Evolutionary conservation across 2,888 invertebrate species (phyloP).

Genomic region (Cheilosia grossa): DNA sequence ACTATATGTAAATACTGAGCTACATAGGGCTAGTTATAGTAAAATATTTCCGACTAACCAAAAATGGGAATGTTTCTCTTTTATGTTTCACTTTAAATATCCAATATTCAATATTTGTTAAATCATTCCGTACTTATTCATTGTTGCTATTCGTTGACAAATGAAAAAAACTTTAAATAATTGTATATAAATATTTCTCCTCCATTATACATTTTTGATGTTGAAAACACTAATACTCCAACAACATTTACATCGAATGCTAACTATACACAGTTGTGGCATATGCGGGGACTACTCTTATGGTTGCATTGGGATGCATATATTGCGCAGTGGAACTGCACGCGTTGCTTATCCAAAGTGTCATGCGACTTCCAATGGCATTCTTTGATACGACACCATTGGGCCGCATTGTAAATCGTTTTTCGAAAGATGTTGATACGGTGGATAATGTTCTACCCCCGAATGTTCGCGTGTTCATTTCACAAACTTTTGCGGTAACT

Average conservation of each 20-base stretch:
- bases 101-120: neutral
- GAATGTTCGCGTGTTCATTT: constrained; percentile 81
- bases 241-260: neutral
- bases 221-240: neutral
- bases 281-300: constrained; percentile 72
- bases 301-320: constrained; percentile 83
- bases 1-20: no score
- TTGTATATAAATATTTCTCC: neutral
- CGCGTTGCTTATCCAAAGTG: constrained; percentile 85
- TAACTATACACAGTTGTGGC: neutral
- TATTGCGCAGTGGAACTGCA: constrained; percentile 86
- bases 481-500: constrained; percentile 30
- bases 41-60: no score
- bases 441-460: constrained; percentile 85
- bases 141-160: neutral
- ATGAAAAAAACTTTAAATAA: neutral
- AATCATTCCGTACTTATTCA: neutral
- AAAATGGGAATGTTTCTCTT: neutral
- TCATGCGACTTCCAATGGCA: constrained; percentile 88
- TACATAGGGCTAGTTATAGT: no score
- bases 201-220: neutral
- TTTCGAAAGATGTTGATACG: constrained; percentile 86
- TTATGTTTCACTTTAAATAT: neutral
- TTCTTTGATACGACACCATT: constrained; percentile 91
- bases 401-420: constrained; percentile 89